Evolutionary conservation across 2,113 vertebrate species (phyloP).

Genomic region (Pluvialis apricaria): DNA sequence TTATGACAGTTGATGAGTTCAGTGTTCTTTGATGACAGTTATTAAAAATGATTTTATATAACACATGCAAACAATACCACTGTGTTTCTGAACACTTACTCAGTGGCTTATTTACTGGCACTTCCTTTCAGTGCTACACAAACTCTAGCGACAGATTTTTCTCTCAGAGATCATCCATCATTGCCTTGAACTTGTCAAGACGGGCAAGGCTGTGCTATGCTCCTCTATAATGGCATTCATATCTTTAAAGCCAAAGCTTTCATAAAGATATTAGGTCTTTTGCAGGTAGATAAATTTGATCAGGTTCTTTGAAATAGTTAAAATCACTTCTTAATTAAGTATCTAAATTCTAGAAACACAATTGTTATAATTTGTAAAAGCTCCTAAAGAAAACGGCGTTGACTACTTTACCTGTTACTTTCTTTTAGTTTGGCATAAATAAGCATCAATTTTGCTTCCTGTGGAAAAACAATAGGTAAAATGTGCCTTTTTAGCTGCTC

Average conservation of each 20-base stretch:
- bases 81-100: background rate
- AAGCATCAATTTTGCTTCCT: background rate
- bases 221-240: background rate
- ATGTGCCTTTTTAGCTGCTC: background rate
- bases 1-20: background rate
- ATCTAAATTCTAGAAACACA: background rate
- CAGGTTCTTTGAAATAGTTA: background rate
- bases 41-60: background rate
- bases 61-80: background rate
- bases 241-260: background rate
- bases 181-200: conserved; percentile 7
- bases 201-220: background rate
- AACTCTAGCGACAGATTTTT: background rate
- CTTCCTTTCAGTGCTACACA: background rate
- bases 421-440: background rate
- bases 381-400: background rate
- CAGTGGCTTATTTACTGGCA: conserved; percentile 13
- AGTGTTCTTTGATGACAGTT: background rate
- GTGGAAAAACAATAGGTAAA: background rate
- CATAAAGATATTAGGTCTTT: background rate
- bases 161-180: conserved; percentile 5
- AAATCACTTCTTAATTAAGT: background rate
- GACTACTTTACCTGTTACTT: background rate
- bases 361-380: background rate
- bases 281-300: background rate